phyloP scores from a whole-genome alignment of 1,140 invertebrate genomes.

The Microplitis demolitor region DNA sequence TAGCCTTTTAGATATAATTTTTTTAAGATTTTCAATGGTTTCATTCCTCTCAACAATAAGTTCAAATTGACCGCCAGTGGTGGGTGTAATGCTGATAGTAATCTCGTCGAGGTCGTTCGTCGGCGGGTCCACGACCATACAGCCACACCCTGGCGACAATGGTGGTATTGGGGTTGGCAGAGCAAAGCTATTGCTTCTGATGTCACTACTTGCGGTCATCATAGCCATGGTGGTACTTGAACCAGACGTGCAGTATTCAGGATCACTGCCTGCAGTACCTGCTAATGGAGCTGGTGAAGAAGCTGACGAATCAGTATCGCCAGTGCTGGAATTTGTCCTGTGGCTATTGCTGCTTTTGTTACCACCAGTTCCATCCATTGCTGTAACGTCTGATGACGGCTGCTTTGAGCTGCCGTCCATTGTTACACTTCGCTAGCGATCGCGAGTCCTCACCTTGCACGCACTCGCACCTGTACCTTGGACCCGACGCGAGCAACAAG shows the following conservation, averaged over 20 bases:
- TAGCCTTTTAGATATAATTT: conserved; percentile 87
- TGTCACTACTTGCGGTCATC: conserved; percentile 9
- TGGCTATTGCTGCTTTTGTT: conserved; percentile 19
- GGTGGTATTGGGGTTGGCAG: conserved; percentile 22
- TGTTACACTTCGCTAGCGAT: conserved; percentile 8
- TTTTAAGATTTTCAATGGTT: conserved; percentile 86
- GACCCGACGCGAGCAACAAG: neutral
- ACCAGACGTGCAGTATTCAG: neutral
- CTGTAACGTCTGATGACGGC: conserved; percentile 43
- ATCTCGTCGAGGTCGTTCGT: conserved; percentile 67
- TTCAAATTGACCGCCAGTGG: conserved; percentile 88
- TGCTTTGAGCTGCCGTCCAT: conserved; percentile 48
- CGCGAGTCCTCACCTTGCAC: conserved; percentile 8
- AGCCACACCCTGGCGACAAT: conserved; percentile 67
- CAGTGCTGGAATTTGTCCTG: conserved; percentile 1
- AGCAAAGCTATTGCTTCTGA: conserved; percentile 14
- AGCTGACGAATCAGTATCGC: conserved; percentile 1
- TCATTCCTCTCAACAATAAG: conserved; percentile 78
- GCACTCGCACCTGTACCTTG: conserved; percentile 11
- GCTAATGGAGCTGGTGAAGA: neutral
- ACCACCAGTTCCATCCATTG: conserved; percentile 36
- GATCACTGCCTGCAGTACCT: neutral
- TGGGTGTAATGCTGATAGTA: conserved; percentile 83
- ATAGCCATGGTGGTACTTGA: conserved; percentile 4
- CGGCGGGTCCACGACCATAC: conserved; percentile 29